phyloP scores from a whole-genome alignment of 2,888 invertebrate genomes.

The Drosophila pegasa region DNA sequence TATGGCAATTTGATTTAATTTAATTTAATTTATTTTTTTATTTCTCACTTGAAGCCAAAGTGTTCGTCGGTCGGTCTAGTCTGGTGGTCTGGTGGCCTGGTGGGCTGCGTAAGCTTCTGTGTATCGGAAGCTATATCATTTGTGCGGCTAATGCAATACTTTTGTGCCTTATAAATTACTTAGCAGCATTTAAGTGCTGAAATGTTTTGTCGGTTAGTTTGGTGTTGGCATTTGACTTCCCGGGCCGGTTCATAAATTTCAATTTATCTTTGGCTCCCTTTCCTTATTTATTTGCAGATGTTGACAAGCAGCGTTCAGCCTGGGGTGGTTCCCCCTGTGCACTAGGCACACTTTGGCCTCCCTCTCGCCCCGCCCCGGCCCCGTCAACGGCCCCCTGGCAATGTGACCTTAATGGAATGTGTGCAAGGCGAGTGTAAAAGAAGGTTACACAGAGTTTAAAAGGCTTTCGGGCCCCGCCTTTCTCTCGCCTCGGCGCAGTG shows the following conservation, averaged over 20 bases:
- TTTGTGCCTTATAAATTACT: slow-evolving; percentile 66
- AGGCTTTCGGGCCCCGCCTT: slow-evolving; percentile 21
- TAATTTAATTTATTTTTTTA: too few species aligned
- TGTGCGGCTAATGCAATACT: slow-evolving; percentile 47
- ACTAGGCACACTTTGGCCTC: slow-evolving; percentile 4
- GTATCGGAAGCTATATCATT: slow-evolving; percentile 49
- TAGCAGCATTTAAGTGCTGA: slow-evolving; percentile 61
- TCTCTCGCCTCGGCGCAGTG: slow-evolving; percentile 27
- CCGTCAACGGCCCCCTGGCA: too few species aligned
- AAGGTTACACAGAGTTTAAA: slow-evolving; percentile 38
- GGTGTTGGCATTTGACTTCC: slow-evolving; percentile 55
- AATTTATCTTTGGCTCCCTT: slow-evolving; percentile 63
- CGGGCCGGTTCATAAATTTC: slow-evolving; percentile 67
- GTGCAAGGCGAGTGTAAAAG: slow-evolving; percentile 35
- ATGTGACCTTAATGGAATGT: slow-evolving; percentile 56
- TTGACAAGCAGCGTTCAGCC: slow-evolving; percentile 69
- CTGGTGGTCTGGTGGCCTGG: too few species aligned
- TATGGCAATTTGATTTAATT: neutral
- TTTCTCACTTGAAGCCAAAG: slow-evolving; percentile 16
- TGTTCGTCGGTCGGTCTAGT: slow-evolving; percentile 8
- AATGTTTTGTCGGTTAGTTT: slow-evolving; percentile 56
- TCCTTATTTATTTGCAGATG: slow-evolving; percentile 66
- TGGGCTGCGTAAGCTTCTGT: slow-evolving; percentile 21
- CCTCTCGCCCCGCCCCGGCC: neutral
- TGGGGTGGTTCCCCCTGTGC: slow-evolving; percentile 1